Evolutionary conservation across 2,888 invertebrate genomes (phyloP), one percentile per base, ranked within the genome.

Genomic region (Eledona agricola): DNA sequence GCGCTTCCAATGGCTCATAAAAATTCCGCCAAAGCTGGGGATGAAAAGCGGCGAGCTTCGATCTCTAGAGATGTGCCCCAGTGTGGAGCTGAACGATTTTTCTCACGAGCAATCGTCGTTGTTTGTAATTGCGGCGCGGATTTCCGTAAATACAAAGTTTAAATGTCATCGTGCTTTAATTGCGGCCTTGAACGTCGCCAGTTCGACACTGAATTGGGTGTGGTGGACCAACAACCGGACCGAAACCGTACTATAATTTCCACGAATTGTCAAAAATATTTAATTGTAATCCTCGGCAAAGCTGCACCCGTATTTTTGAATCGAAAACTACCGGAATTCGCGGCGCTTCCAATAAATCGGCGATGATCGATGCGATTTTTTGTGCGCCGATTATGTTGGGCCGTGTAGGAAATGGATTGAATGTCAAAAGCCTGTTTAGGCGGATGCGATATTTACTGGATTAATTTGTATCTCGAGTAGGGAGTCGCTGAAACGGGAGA

Each of bases 361-460:
- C 20, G 7, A 22, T 22, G 35, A 22, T 16, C 17, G 9, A 12
- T n/a, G 13, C 22, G 12, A 38, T 26, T 40, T 19, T 43, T 29
- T 13, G 3, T 11, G 12, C 4, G 3, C 6, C 13, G 16, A 16
- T 23, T 35, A 31, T 31, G 2, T 34, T 35, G 34, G 51, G 26
- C 28, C 43, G 20, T 47, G 31, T 52, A 61, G 58, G 57, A 61
- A 61, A 55, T 50, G 38, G 38, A 20, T 51, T 51, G 46, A 58
- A 57, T 56, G 55, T 52, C 58, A 60, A 45, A 40, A 60, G 50
- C 57, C 54, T 52, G 57, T 59, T 62, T 58, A 51, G 58, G 58
- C 55, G 55, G 52, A 54, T 52, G 47, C 46, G 29, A 45, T 26
- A 51, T 55, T 46, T 32, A 55, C 38, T 28, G 42, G 43, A 55